A percentile compares a stretch with the other conserved stretches of the same genome.
Conservation (phyloP, 2,888 invertebrate genomes). For the Agriotes lineatus region DNA sequence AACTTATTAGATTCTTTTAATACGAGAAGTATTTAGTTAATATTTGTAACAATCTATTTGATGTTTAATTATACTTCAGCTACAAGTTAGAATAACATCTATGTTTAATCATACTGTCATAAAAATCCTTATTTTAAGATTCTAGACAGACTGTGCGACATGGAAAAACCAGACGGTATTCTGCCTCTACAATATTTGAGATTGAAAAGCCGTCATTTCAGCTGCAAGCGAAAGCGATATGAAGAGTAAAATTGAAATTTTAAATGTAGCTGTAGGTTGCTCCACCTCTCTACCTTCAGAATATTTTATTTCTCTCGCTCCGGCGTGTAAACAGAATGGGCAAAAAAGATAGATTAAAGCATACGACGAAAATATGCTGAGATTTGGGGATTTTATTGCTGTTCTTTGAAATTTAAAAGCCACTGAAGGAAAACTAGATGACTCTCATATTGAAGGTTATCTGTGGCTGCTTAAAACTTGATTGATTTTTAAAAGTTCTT, state of each 20-base stretch:
- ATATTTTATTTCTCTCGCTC: constrained; percentile 37
- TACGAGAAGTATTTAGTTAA: too few species aligned
- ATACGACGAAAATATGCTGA: constrained; percentile 32
- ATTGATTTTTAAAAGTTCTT: constrained; percentile 29
- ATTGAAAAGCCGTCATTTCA: constrained; percentile 42
- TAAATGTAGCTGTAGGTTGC: constrained; percentile 42
- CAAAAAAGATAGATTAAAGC: constrained; percentile 38
- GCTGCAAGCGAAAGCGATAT: constrained; percentile 42
- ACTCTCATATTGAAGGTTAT: constrained; percentile 36
- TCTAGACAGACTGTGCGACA: constrained; percentile 21
- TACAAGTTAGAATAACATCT: too few species aligned
- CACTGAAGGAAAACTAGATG: constrained; percentile 33
- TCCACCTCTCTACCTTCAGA: constrained; percentile 28
- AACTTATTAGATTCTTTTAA: too few species aligned
- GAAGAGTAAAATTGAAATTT: constrained; percentile 45
- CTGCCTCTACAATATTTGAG: constrained; percentile 33
- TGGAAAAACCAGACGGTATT: constrained; percentile 30
- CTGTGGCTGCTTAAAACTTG: constrained; percentile 30
- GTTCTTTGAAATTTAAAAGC: constrained; percentile 42
- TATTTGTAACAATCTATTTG: too few species aligned
- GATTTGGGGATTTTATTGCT: constrained; percentile 40
- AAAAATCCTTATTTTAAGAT: constrained; percentile 1
- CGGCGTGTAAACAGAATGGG: constrained; percentile 20
- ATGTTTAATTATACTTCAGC: too few species aligned
- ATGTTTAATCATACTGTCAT: constrained; percentile 3